A percentile compares a stretch with the other conserved stretches of the same genome.
phyloP scores from a whole-genome alignment of 2,888 invertebrate genomes.

The Latheticus oryzae region DNA sequence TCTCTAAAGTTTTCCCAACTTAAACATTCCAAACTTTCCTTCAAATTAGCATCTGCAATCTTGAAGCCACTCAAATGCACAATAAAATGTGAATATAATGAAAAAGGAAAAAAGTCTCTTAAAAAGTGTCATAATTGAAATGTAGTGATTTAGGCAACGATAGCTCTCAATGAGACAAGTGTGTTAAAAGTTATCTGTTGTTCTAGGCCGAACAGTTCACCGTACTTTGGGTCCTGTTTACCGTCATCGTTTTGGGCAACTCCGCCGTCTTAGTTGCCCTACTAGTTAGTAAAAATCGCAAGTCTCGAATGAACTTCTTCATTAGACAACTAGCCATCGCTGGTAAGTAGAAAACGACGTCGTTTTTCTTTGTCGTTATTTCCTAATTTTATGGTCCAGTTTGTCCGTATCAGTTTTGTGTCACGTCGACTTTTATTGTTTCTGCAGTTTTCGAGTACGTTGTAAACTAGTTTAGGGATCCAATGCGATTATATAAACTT shows the following conservation, averaged over 20 bases:
- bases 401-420: conserved; percentile 20
- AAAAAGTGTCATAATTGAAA: conserved; percentile 7
- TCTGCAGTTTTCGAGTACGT: conserved; percentile 21
- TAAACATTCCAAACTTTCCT: too few relatives aligned
- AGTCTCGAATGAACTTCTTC: conserved; percentile 79
- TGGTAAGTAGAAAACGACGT: conserved; percentile 65
- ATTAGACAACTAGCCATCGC: conserved; percentile 76
- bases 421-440: conserved; percentile 23
- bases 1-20: too few relatives aligned
- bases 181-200: conserved; percentile 49
- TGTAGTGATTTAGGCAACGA: conserved; percentile 22
- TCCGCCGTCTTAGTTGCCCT: conserved; percentile 73
- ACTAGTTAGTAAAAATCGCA: conserved; percentile 71
- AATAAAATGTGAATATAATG: conserved; percentile 18
- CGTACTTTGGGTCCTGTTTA: conserved; percentile 72
- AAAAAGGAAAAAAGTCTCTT: conserved; percentile 27
- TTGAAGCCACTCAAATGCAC: too few relatives aligned
- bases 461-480: conserved; percentile 27
- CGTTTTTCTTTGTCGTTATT: conserved; percentile 12
- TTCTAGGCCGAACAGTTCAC: conserved; percentile 75
- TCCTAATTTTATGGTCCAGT: conserved; percentile 22
- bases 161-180: conserved; percentile 28
- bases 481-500: too few relatives aligned
- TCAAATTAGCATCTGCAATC: not conserved
- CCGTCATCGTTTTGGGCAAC: conserved; percentile 75